These are phyloP conservation scores for Campoletis sonorensis DNA, from an alignment of 1,140 invertebrate genomes.

Conservation along the genomic window DNA sequence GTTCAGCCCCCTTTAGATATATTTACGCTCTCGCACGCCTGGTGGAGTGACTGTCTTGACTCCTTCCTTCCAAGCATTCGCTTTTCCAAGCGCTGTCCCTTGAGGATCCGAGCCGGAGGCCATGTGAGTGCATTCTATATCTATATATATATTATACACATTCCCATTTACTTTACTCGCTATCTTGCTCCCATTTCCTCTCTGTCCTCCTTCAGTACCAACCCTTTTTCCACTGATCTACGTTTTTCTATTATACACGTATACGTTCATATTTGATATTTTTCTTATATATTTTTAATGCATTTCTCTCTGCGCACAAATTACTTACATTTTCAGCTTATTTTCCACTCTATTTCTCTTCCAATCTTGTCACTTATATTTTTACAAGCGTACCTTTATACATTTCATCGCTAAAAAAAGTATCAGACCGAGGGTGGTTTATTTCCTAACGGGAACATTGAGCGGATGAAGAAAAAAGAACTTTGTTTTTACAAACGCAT, in stretches of 20 bases:
- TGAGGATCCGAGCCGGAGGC: conserved; percentile 24
- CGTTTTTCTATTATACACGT: not conserved
- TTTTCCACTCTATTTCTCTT: not conserved
- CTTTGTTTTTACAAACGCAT: too few species aligned
- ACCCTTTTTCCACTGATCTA: not conserved
- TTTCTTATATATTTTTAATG: conserved; percentile 6
- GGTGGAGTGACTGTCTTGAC: not conserved
- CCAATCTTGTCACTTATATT: too few species aligned
- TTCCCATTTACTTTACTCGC: not conserved
- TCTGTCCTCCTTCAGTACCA: not conserved
- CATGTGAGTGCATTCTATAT: conserved; percentile 9
- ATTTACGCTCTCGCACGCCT: conserved; percentile 29
- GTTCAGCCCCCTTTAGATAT: not conserved
- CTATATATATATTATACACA: not conserved
- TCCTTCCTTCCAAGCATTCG: conserved; percentile 14
- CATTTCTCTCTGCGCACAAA: not conserved
- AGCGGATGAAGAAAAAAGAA: too few species aligned
- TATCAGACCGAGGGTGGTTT: too few species aligned
- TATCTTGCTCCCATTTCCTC: conserved; percentile 24
- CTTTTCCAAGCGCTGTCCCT: conserved; percentile 7
- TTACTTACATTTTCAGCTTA: not conserved
- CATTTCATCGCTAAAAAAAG: too few species aligned
- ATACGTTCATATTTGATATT: not conserved
- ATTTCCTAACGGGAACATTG: too few species aligned
- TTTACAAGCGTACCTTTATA: too few species aligned